Evolutionary conservation across 2,888 invertebrate species (phyloP).

Genomic region (Clivina fossor): DNA sequence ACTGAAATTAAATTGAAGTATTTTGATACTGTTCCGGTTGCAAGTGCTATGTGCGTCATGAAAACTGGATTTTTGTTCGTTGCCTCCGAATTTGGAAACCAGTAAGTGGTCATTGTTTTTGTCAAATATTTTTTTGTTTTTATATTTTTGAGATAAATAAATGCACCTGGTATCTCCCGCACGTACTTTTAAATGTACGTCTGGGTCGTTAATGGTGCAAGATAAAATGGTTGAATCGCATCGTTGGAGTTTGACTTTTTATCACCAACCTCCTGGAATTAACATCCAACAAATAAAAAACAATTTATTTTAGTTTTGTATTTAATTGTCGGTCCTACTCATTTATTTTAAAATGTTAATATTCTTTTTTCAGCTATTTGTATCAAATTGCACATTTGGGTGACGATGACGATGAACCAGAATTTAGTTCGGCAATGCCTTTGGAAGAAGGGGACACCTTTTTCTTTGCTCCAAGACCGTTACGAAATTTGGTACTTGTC

Average conservation of each 20-base stretch:
- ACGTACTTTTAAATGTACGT: conserved; percentile 42
- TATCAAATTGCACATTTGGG: conserved; percentile 99
- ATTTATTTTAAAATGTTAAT: conserved; percentile 6
- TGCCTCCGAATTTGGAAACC: conserved; percentile 98
- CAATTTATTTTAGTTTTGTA: too few species aligned
- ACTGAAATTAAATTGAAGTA: conserved; percentile 99
- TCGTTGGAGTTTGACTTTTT: conserved; percentile 45
- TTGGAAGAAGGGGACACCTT: conserved; percentile 98
- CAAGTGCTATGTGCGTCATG: conserved; percentile 94
- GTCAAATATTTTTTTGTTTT: too few species aligned
- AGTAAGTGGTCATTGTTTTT: conserved; percentile 72
- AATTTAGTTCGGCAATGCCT: conserved; percentile 98
- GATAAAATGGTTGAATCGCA: conserved; percentile 44
- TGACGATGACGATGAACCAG: conserved; percentile 98
- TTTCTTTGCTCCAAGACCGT: conserved; percentile 92
- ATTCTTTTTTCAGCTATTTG: conserved; percentile 70
- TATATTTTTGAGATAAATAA: too few species aligned
- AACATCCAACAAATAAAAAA: conserved; percentile 15
- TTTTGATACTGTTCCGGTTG: conserved; percentile 98
- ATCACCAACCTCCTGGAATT: conserved; percentile 42
- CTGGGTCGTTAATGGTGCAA: conserved; percentile 48
- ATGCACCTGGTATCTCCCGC: conserved; percentile 36
- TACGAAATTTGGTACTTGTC: conserved; percentile 93
- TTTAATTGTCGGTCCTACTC: too few species aligned
- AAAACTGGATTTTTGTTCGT: conserved; percentile 99